Evolutionary conservation across 1,140 invertebrate genomes (phyloP).

Genomic region (Drosophila mauritiana): DNA sequence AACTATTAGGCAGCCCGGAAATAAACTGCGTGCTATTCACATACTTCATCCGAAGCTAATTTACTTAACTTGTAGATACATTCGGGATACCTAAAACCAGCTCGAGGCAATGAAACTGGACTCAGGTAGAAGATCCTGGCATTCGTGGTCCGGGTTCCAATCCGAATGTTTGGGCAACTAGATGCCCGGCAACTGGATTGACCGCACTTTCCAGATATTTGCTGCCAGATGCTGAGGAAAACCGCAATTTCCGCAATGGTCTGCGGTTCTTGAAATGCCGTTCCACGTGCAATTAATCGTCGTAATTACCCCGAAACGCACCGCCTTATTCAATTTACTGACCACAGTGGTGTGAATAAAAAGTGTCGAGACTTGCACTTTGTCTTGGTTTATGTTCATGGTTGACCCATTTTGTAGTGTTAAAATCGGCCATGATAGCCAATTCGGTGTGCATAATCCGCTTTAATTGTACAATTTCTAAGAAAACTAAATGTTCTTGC

Average conservation of each 20-base stretch:
- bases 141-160: no score
- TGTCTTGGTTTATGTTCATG: constrained; percentile 19
- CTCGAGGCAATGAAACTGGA: no score
- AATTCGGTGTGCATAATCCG: neutral
- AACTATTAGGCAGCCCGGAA: no score
- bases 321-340: neutral
- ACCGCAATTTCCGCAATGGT: neutral
- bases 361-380: neutral
- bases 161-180: neutral
- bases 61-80: no score
- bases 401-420: constrained; percentile 10
- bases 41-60: no score
- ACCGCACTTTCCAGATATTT: constrained; percentile 3
- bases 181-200: constrained; percentile 1
- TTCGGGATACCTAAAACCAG: no score
- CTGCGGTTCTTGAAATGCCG: neutral
- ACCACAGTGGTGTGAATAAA: neutral
- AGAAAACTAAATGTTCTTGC: neutral
- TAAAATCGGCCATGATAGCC: neutral
- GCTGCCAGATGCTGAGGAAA: constrained; percentile 4
- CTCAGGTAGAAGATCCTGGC: no score
- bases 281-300: constrained; percentile 17
- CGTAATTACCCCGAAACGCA: neutral
- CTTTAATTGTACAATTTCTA: no score
- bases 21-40: no score